phyloP scores from a whole-genome alignment of 2,797 vertebrate species.

The Prunella strophiata region DNA sequence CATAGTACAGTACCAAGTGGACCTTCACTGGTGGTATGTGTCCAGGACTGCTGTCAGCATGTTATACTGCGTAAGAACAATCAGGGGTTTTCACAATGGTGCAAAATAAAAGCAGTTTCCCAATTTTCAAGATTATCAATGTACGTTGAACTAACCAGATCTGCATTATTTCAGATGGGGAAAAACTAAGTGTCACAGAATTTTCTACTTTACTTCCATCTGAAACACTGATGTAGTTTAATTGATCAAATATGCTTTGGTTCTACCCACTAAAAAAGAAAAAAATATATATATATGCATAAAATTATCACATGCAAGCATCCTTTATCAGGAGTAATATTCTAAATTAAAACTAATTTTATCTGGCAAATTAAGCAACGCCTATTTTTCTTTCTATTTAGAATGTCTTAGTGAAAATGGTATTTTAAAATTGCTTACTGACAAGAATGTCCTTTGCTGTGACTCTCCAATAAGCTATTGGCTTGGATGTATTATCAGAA shows the following conservation, averaged over 20 bases:
- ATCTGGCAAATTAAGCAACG: neutral
- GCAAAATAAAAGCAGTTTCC: neutral
- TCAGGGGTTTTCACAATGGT: neutral
- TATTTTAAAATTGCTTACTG: neutral
- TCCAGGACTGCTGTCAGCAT: neutral
- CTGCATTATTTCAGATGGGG: neutral
- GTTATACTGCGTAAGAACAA: accelerated
- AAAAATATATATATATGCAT: neutral
- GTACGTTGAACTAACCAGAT: neutral
- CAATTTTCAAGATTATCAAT: neutral
- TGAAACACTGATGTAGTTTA: neutral
- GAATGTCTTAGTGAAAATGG: neutral
- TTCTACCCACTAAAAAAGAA: neutral
- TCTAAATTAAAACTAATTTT: neutral
- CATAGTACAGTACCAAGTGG: neutral
- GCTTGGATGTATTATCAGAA: neutral
- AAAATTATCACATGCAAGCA: neutral
- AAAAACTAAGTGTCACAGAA: neutral
- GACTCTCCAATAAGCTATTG: neutral
- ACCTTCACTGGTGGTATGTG: neutral
- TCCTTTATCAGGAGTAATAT: neutral
- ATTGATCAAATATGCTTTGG: neutral
- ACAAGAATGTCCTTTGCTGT: neutral
- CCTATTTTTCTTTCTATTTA: neutral
- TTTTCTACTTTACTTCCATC: neutral